Percentiles rank a stretch among this genome's conserved stretches.
These are phyloP conservation scores for Acanthurus lineatus DNA, from an alignment of 2,797 vertebrate genomes.

Conservation along the genomic window DNA sequence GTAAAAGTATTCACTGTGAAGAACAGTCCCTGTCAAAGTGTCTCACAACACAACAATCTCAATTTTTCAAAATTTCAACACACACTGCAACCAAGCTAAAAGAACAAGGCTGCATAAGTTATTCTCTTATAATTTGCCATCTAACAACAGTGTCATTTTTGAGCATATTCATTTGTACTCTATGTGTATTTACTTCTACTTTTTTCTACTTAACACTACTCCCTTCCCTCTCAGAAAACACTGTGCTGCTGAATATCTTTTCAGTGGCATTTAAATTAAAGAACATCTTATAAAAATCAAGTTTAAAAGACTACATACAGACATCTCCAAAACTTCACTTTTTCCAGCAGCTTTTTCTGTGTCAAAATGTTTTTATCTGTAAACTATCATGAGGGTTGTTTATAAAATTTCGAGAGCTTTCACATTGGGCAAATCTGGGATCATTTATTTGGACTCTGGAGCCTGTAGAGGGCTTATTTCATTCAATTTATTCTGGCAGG, in stretches of 20 bases:
- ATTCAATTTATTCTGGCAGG: constrained; percentile 30
- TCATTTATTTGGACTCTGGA: constrained; percentile 1
- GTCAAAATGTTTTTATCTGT: too few species aligned
- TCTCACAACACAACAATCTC: too few species aligned
- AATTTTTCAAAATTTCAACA: neutral
- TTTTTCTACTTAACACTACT: neutral
- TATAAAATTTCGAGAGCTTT: neutral
- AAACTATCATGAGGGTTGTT: too few species aligned
- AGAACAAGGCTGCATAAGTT: neutral
- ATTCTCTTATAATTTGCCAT: neutral
- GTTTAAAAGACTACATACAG: neutral
- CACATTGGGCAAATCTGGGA: neutral
- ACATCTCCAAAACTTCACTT: neutral
- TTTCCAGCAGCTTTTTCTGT: neutral
- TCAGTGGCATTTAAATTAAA: constrained; percentile 13
- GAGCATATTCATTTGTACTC: neutral
- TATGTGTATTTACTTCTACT: neutral
- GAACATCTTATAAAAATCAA: neutral
- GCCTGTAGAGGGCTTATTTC: neutral
- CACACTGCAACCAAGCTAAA: neutral
- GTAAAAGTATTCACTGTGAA: neutral
- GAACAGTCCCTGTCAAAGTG: neutral
- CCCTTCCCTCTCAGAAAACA: neutral
- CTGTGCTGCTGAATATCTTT: constrained; percentile 4
- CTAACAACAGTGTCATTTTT: constrained; percentile 5